phyloP scores from a whole-genome alignment of 2,113 vertebrate species.

The Gila orcuttii region DNA sequence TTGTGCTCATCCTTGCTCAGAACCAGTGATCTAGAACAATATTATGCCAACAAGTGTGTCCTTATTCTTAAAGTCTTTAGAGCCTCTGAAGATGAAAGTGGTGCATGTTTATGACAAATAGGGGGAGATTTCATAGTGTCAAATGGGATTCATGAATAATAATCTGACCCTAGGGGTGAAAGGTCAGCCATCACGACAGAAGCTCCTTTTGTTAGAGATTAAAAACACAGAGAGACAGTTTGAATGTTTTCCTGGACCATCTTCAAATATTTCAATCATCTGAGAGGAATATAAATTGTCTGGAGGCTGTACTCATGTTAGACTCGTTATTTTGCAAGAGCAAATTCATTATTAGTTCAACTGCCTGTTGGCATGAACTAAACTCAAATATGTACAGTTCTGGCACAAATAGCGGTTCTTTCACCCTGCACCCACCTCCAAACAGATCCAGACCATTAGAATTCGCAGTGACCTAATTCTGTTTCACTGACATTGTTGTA shows the following conservation, averaged over 20 bases:
- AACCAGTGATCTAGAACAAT: not conserved
- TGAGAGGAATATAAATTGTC: not conserved
- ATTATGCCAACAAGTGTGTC: not conserved
- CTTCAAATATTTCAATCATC: not conserved
- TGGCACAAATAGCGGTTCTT: not conserved
- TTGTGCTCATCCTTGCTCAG: not conserved
- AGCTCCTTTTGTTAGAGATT: not conserved
- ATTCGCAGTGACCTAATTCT: slow-evolving; percentile 22
- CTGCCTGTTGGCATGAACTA: slow-evolving; percentile 6
- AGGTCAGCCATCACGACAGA: not conserved
- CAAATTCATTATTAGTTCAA: not conserved
- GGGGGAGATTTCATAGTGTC: not conserved
- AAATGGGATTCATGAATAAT: slow-evolving; percentile 1
- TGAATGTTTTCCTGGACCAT: not conserved
- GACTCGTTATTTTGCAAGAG: not conserved
- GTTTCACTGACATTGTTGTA: not conserved
- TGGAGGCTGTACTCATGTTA: not conserved
- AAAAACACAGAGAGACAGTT: not conserved
- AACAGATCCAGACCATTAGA: slow-evolving; percentile 11
- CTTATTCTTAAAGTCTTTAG: not conserved
- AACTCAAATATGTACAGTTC: not conserved
- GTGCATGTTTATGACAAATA: no score
- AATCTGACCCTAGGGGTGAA: not conserved
- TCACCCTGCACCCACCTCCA: not conserved
- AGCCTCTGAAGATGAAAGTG: not conserved